Evolutionary conservation across 2,888 invertebrate species (phyloP), one percentile per base, ranked within the genome.

Genomic region (Marronus borbonicus): DNA sequence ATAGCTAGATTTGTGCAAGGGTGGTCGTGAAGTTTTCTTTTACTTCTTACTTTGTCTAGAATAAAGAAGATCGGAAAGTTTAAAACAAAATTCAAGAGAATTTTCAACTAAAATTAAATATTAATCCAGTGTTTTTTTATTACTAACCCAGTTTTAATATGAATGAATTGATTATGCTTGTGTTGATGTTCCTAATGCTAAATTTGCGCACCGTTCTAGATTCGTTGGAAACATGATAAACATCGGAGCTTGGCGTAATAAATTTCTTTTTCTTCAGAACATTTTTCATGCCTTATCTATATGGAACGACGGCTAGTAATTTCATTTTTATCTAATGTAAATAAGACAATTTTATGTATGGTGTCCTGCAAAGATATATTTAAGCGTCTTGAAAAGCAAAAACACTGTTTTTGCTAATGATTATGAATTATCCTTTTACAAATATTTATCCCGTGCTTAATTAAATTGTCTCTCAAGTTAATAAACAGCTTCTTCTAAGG

Each of bases 241-340:
- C 14, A 20, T 44, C 44, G 44, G 12, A 44, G 44, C 20, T 58
- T 20, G 8, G n/a, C 2, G 20, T 20, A 62, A 62, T 31, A 12
- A 62, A 28, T 62, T 62, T 14, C 28, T 28, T 31, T 62, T 28
- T 62, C 20, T 62, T 31, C 2, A 31, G 7, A 3, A 62, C 31
- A 62, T 62, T 8, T 62, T 31, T 31, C 31, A 31, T 28, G 2
- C 8, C 28, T 62, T 62, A 62, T 62, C 62, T 62, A 62, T 62
- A 28, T 62, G 12, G 62, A 14, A 31, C 62, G 31, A n/a, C 62
- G 31, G 24, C 14, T 8, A 8, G 31, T 7, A 31, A 12, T 62
- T 31, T 62, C 10, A 62, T 31, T 62, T 62, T 62, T 62, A 62
- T 62, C 62, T 12, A 10, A 31, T 31, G 62, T 60, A 31, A 31